A percentile compares a stretch with the other conserved stretches of the same genome.
phyloP scores from a whole-genome alignment of 2,888 invertebrate species.

The Malacosoma neustria region DNA sequence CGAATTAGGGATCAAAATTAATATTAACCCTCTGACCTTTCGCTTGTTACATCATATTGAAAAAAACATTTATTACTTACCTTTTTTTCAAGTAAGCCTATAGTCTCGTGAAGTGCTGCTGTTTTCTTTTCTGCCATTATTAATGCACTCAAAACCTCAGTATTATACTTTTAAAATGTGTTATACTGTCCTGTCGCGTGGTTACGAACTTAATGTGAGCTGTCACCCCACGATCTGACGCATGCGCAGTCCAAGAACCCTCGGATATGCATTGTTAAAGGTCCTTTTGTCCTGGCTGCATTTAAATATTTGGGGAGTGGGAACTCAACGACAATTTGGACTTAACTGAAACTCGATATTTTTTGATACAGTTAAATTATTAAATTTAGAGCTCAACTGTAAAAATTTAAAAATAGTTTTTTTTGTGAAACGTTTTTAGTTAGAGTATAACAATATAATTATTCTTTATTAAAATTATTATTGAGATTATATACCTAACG shows the following conservation, averaged over 20 bases:
- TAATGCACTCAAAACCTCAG: constrained; percentile 8
- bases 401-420: no score
- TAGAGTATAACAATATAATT: no score
- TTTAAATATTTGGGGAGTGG: no score
- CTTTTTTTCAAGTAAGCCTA: constrained; percentile 55
- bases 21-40: constrained; percentile 43
- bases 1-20: background rate
- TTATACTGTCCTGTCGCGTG: constrained; percentile 9
- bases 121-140: constrained; percentile 39
- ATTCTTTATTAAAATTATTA: no score
- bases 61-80: constrained; percentile 32
- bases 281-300: no score
- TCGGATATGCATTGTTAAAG: constrained; percentile 6
- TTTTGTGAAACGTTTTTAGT: no score
- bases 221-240: constrained; percentile 10
- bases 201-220: constrained; percentile 7
- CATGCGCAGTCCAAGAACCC: constrained; percentile 17
- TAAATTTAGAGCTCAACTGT: no score
- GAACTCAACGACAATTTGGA: no score
- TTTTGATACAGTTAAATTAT: no score
- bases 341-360: no score
- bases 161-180: constrained; percentile 13
- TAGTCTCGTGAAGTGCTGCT: constrained; percentile 42
- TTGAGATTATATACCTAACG: no score
- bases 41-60: constrained; percentile 36